Evolutionary conservation across 2,888 invertebrate species (phyloP), one percentile per base, ranked within the genome.

Genomic region (Pycnomerus fuliginosus): DNA sequence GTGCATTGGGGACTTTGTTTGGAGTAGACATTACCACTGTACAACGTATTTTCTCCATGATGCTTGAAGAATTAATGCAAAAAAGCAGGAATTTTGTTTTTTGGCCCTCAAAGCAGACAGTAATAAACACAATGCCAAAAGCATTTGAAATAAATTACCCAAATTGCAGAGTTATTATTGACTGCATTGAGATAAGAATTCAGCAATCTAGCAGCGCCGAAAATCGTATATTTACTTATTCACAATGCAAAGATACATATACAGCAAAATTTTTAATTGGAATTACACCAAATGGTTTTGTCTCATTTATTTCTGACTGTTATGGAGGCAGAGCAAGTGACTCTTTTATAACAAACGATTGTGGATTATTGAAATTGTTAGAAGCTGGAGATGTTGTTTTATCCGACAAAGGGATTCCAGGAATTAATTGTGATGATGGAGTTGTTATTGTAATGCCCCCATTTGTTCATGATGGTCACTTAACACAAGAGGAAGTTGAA

Each of bases 101-200:
- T 29, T 44, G 39, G 44, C 39, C 44, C 3, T 28, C 22, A 3
- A 33, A 29, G 28, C 11, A 15, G 12, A 30, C 17, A 14, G 16
- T 28, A 13, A 7, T 14, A 29, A 16, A 23, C 3, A 22, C 39
- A 4, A 14, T 40, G 28, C 39, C 44, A 8, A 15, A 44, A 34
- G 16, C 29, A 2, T 34, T 44, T 15, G 20, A 35, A 29, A 4
- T 10, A 16, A 5, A 40, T 33, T 34, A 27, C 15, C 16, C 16
- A 3, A 27, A 40, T 17, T 28, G 22, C 8, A 14, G 44, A 12
- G 39, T 34, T 3, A 39, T 44, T 8, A 40, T 44, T 23, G 44
- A 44, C 11, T 30, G 39, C 12, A 44, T 34, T 7, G 24, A 44
- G 31, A 25, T 44, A 5, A 39, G 28, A 13, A 33, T 32, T n/a